phyloP scores from a whole-genome alignment of 35 echinoderm and acorn worm genomes.

The Patiria miniata region DNA sequence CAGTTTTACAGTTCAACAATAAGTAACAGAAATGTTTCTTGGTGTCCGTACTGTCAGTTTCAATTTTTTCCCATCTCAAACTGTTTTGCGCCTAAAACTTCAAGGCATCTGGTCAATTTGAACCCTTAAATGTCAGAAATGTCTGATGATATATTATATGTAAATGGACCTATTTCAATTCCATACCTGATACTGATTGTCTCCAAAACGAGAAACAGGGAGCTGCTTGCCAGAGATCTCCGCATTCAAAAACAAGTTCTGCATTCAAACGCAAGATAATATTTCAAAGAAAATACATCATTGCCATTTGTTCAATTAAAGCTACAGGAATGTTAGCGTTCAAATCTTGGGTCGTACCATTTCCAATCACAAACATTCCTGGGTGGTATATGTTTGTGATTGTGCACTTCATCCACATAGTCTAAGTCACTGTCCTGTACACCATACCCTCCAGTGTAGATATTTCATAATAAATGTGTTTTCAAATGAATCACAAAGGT shows the following conservation, averaged over 20 bases:
- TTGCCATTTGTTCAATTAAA: neutral
- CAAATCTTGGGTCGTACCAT: neutral
- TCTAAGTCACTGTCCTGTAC: neutral
- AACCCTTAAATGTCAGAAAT: no score
- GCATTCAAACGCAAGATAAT: neutral
- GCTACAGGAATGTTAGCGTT: neutral
- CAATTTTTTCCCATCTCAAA: no score
- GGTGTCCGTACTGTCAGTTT: no score
- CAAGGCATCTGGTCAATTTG: no score
- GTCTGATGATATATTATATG: no score
- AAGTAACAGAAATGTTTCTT: no score
- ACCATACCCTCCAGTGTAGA: neutral
- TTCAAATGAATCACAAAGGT: no score
- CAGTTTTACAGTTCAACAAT: no score
- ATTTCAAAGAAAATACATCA: neutral
- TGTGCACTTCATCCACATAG: neutral
- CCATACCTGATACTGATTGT: constrained; percentile 80
- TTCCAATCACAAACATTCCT: neutral
- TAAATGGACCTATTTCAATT: neutral
- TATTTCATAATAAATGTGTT: neutral
- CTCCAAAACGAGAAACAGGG: constrained; percentile 83
- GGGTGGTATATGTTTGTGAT: neutral
- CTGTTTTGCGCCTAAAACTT: no score
- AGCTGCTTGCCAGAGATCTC: constrained; percentile 75
- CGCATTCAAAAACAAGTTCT: constrained; percentile 91